phyloP scores from a whole-genome alignment of 2,797 vertebrate genomes.

The Dendrocincla tyrannina region DNA sequence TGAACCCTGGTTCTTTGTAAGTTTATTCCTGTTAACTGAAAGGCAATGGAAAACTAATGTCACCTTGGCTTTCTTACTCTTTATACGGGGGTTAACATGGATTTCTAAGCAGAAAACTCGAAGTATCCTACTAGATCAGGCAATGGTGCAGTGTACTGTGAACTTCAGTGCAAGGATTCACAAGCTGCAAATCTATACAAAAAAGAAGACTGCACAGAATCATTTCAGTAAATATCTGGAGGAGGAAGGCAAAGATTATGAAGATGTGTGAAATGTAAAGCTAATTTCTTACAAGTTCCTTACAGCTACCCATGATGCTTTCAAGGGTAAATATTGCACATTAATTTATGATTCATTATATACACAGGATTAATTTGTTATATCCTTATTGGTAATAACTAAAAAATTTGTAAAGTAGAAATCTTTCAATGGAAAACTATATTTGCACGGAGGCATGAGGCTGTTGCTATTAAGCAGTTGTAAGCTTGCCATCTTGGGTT shows the following conservation, averaged over 20 bases:
- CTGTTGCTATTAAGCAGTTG: background rate
- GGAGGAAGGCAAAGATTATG: background rate
- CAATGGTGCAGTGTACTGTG: background rate
- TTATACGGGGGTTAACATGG: background rate
- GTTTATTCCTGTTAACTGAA: background rate
- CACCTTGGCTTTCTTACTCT: background rate
- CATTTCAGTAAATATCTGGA: background rate
- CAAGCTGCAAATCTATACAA: background rate
- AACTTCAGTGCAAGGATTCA: background rate
- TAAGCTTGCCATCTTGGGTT: background rate
- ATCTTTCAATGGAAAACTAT: background rate
- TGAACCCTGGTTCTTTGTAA: background rate
- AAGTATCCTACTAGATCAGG: background rate
- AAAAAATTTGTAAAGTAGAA: background rate
- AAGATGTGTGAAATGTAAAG: background rate
- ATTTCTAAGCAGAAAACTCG: background rate
- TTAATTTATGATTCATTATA: background rate
- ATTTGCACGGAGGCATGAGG: background rate
- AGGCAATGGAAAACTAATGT: background rate
- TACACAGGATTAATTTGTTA: background rate
- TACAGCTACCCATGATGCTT: background rate
- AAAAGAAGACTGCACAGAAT: background rate
- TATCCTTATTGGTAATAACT: background rate
- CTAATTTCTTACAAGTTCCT: background rate
- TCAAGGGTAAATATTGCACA: background rate